Evolutionary conservation across 1,140 invertebrate species (phyloP), one percentile per base, ranked within the genome.

Genomic region (Panonychus citri): DNA sequence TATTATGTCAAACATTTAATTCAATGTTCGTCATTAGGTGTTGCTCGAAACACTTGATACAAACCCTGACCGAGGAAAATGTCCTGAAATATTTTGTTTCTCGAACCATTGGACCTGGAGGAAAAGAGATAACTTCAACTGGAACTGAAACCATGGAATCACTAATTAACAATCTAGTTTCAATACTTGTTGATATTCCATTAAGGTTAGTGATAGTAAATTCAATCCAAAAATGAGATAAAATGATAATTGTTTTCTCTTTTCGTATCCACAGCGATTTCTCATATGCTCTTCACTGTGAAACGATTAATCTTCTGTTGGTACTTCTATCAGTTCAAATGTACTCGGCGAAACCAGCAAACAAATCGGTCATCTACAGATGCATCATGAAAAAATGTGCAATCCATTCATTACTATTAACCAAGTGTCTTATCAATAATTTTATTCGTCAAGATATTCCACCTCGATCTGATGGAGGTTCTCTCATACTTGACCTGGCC

Each of bases 1-100:
- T 55, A 27, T 39, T 58, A 49, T 96, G 89, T 87, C 90, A 95
- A 70, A 81, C 86, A 0, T 87, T 85, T 67, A 96, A 96, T 73
- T 83, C 85, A 0, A 69, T 97, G 30, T 91, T 94, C 65, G 81
- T 93, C 21, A 78, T 95, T 57, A 76, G 90, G 55, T 82, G 80
- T 62, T 76, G 91, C 55, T 77, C 81, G 55, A 95, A 93, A 69
- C 93, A 86, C 69, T 75, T 94, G 43, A 80, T 90, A 19, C 71
- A 77, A 62, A 72, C 75, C 54, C 65, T 78, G 19, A 72, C 70
- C 43, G 74, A 76, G 60, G 71, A 75, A 55, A 69, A 74, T 43
- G 60, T 75, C 1, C 55, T 74, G 43, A 69, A 73, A 57, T 69
- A 74, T 60, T 69, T 75, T 61, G 67, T 70, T 57, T 65, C 66